Conservation (phyloP, 2,888 invertebrate genomes). For the Diloba caeruleocephala region DNA sequence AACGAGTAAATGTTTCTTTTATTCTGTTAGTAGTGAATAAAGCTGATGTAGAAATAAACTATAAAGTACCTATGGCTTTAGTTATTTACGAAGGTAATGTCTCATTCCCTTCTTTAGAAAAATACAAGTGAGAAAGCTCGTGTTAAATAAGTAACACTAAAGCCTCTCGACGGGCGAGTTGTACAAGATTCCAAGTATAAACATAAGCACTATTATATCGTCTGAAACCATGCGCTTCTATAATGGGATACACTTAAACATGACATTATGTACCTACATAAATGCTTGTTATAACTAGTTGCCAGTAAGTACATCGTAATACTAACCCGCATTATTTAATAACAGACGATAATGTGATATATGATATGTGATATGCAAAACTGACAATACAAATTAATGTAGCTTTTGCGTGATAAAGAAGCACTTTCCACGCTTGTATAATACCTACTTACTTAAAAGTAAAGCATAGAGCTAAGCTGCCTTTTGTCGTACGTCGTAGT, state of each 20-base stretch:
- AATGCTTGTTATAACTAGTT: constrained; percentile 8
- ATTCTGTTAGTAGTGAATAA: no score
- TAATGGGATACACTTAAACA: constrained; percentile 20
- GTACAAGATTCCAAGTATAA: constrained; percentile 17
- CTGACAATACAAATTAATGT: no score
- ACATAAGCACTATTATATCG: constrained; percentile 10
- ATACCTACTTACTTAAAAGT: no score
- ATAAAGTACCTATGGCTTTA: no score
- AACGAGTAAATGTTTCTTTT: not conserved
- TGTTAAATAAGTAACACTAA: constrained; percentile 15
- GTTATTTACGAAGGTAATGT: constrained; percentile 2
- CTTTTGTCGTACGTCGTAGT: no score
- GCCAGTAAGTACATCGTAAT: not conserved
- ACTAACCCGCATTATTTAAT: not conserved
- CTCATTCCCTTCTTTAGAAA: not conserved
- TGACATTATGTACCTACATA: constrained; percentile 12
- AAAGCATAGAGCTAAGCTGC: no score
- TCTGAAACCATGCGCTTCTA: constrained; percentile 19
- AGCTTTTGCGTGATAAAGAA: no score
- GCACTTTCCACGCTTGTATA: no score
- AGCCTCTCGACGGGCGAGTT: constrained; percentile 4
- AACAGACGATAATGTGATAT: not conserved
- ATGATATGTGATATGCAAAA: no score
- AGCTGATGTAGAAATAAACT: no score
- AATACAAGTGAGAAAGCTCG: constrained; percentile 11